Evolutionary conservation across 2,888 invertebrate genomes (phyloP), one percentile per base, ranked within the genome.

Genomic region (Crocallis elinguaria): DNA sequence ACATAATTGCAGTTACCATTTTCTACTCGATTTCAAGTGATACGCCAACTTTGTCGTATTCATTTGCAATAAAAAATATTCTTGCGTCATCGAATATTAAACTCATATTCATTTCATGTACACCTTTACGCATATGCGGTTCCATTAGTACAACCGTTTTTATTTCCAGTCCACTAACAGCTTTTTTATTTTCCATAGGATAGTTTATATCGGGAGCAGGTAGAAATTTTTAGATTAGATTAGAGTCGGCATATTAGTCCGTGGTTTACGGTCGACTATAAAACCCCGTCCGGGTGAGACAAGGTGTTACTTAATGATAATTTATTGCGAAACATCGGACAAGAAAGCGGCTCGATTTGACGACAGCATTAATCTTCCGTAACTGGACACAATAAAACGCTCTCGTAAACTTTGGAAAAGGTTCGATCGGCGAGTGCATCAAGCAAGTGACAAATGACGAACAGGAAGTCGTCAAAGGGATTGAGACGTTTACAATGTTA

Each of bases 251-350:
- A 68, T 77, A 76, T 79, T 62, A 78, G 77, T 73, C 76, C 71
- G 67, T 73, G 75, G 73, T 85, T 86, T 87, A 86, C 79, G 79
- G 82, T 73, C 72, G 67, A 69, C 71, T 78, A 81, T 89, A 85
- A 88, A 88, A 80, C 71, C 65, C 64, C 60, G 69, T 71, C 69
- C 75, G 74, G 71, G 73, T 73, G 78, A 77, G 82, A 81, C 82
- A 83, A 84, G 82, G 84, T 86, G 88, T 88, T 88, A 88, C 81
- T 88, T 88, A 87, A 88, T 85, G 81, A 76, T 87, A 88, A 90
- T 90, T 88, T 90, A 90, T 88, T 86, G 88, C 86, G 76, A 77
- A 79, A 82, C 82, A 77, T 70, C 70, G 76, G 73, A 77, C 76
- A 76, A 76, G 71, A 74, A 72, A 75, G 71, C 71, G 68, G 73